A percentile compares a stretch with the other conserved stretches of the same genome.
phyloP scores from a whole-genome alignment of 2,113 vertebrate species.

The Callipepla squamata region DNA sequence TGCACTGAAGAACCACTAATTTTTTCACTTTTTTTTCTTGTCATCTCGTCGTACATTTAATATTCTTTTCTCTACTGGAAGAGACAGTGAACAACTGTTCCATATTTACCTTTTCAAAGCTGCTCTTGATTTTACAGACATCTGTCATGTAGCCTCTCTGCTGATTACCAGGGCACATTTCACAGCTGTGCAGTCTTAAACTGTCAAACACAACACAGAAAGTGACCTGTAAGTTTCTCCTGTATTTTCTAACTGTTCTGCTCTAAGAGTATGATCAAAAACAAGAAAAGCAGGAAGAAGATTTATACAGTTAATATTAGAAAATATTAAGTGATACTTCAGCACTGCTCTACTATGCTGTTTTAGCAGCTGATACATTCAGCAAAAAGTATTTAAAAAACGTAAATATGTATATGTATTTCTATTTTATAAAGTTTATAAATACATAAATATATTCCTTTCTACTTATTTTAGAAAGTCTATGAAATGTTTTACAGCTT shows the following conservation, averaged over 20 bases:
- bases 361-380: neutral
- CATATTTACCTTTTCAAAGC: neutral
- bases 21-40: neutral
- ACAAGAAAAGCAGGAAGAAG: neutral
- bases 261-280: neutral
- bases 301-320: neutral
- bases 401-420: neutral
- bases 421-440: neutral
- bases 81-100: neutral
- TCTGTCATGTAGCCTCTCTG: neutral
- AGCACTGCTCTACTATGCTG: neutral
- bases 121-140: neutral
- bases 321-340: neutral
- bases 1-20: neutral
- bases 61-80: neutral
- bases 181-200: neutral
- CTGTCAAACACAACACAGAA: neutral
- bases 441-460: neutral
- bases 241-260: neutral
- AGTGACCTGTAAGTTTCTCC: neutral
- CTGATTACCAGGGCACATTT: neutral
- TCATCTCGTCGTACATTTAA: neutral
- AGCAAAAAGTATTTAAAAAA: neutral
- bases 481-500: neutral
- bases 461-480: neutral